These are phyloP conservation scores for Xestia c-nigrum DNA, from an alignment of 2,888 invertebrate species.

Conservation along the genomic window DNA sequence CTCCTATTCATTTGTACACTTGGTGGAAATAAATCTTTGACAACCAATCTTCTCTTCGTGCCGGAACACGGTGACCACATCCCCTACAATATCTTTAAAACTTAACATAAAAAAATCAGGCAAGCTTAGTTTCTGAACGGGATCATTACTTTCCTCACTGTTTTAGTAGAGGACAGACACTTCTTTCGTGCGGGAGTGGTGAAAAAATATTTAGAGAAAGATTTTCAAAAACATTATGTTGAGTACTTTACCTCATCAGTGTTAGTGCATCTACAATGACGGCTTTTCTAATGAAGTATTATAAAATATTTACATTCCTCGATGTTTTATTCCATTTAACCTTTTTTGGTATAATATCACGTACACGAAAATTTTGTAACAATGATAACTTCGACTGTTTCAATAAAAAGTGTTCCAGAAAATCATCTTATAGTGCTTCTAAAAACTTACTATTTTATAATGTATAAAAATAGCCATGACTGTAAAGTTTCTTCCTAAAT, in stretches of 20 bases:
- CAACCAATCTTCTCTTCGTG: too few relatives aligned
- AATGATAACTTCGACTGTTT: conserved; percentile 29
- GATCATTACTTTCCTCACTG: too few relatives aligned
- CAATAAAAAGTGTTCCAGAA: conserved; percentile 30
- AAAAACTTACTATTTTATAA: conserved; percentile 40
- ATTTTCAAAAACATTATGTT: conserved; percentile 1
- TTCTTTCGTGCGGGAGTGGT: too few relatives aligned
- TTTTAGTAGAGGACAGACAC: too few relatives aligned
- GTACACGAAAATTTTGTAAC: conserved; percentile 42
- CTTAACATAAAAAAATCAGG: too few relatives aligned
- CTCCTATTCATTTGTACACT: too few relatives aligned
- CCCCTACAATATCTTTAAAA: too few relatives aligned
- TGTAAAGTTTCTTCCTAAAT: conserved; percentile 41
- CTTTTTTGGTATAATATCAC: conserved; percentile 33
- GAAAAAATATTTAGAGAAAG: conserved; percentile 28
- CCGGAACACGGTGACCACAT: too few relatives aligned
- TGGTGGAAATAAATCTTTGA: too few relatives aligned
- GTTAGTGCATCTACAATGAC: conserved; percentile 34
- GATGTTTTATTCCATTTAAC: conserved; percentile 53
- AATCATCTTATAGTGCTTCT: conserved; percentile 41
- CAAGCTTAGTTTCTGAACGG: too few relatives aligned
- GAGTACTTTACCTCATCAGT: conserved; percentile 25
- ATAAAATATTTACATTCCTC: conserved; percentile 56
- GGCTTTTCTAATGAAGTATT: conserved; percentile 47
- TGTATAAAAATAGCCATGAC: conserved; percentile 45